Evolutionary conservation across 2,797 vertebrate species (phyloP), one percentile per base, ranked within the genome.

Genomic region (Echiichthys vipera): DNA sequence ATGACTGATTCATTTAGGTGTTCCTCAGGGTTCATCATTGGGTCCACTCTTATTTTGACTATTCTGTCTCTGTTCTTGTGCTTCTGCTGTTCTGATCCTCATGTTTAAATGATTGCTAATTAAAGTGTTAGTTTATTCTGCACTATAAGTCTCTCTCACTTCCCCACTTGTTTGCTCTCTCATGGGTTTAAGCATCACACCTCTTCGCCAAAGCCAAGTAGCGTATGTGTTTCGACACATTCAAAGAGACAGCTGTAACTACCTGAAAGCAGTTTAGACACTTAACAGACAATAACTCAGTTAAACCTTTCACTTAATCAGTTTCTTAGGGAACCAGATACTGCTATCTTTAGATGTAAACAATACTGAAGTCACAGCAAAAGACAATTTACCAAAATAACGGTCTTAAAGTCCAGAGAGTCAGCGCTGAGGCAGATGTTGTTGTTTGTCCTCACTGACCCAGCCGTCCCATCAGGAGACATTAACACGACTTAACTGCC

Each of bases 401-500:
- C 1, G 27, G 30, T 55, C 47, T 34, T 29, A 7, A 42, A n/a
- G 27, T 51, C 45, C 22, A 39, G 20, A 34, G 40, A 43, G 20
- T 53, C 20, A 14, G 17, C 20, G 10, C 27, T 40, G 18, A 22
- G 59, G 43, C 36, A 39, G 10, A n/a, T 56, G 61, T 32, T 15
- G 22, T 40, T 59, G 65, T 56, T 69, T 32, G 22, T 62, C 34
- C 34, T 64, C 24, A 17, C 43, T 65, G 53, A 59, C 54, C 25
- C 47, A 67, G 63, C 68, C 53, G 57, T 67, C 32, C 2, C 0
- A 25, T 63, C 46, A 50, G 34, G 25, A 63, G 47, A 58, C 18
- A 14, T 17, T 49, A 53, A 47, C 63, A 58, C 42, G 22, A 37
- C 30, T 29, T 20, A 39, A 43, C 25, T 7, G 25, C 45, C 47